Base-by-base conservation (phyloP, 2,797 vertebrate species). In the Neomorphus geoffroyi region DNA sequence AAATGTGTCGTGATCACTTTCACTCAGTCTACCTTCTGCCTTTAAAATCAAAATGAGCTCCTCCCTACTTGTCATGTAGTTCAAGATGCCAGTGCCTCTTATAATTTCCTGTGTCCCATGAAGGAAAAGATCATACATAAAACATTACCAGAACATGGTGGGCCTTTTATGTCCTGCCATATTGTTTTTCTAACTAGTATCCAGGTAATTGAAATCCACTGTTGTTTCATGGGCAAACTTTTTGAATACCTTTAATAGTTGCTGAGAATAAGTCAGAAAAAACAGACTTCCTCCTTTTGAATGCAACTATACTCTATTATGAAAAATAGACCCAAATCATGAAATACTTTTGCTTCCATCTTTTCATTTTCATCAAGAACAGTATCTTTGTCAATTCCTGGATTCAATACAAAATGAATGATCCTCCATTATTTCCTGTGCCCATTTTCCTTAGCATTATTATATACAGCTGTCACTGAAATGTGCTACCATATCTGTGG, bases 1-100 rank as follows among this genome's bases (percentile, higher is more conserved):
- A 91, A 90, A 74, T 35, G 39, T 79, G 51, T 86, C 80, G 75
- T 75, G 18, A 93, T 88, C 77, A 66, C 83, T 94, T 96, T 94
- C 90, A 72, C 56, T 60, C 65, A 16, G 54, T 90, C 88, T 93
- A 72, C 46, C 28, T 90, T 91, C 80, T 69, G 37, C 75, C 35
- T 86, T 78, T 90, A 67, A 86, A 83, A 66, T 74, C n/a, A 66
- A 62, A 81, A 37, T 56, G 21, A 84, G 15, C 18, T 93, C 22
- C 35, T 91, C 43, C 79, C 30, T 71, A 18, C 13, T 72, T 27
- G 6, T 83, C 41, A 65, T 23, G 57, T 26, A 80, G 11, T 58
- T 87, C 2, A 2, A 54, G 14, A 23, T 84, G 17, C 9, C 73
- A 48, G 32, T 58, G 33, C 11, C 33, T 73, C 22, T 61, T 46